phyloP scores from a whole-genome alignment of 1,140 invertebrate species.

The Drosophila yakuba region DNA sequence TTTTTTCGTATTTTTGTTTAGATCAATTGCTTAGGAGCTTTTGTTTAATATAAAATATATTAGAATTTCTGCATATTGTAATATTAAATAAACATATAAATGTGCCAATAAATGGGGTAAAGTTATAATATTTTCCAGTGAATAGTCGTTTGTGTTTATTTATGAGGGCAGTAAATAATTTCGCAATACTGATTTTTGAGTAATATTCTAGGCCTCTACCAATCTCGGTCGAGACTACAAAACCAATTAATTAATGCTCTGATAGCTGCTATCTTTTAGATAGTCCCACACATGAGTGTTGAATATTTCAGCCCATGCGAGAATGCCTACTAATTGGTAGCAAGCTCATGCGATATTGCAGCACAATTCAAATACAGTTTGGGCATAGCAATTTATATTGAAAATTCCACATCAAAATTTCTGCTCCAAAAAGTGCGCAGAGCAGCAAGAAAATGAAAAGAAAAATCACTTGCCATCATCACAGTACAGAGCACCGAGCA shows the following conservation, averaged over 20 bases:
- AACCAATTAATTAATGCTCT: constrained; percentile 34
- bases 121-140: neutral
- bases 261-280: constrained; percentile 34
- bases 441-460: constrained; percentile 45
- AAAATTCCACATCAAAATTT: constrained; percentile 66
- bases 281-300: constrained; percentile 6
- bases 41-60: neutral
- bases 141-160: neutral
- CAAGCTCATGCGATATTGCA: constrained; percentile 16
- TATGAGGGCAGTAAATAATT: constrained; percentile 15
- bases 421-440: constrained; percentile 70
- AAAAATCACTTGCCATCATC: constrained; percentile 21
- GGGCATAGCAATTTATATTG: constrained; percentile 66
- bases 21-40: neutral
- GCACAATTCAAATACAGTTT: constrained; percentile 36
- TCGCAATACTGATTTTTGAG: neutral
- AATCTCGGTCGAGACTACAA: constrained; percentile 14
- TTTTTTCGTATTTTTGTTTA: constrained; percentile 1
- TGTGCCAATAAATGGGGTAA: no score
- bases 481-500: neutral
- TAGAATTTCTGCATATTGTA: no score
- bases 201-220: constrained; percentile 28
- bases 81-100: neutral
- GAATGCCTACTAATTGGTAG: constrained; percentile 43
- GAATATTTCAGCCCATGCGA: constrained; percentile 9